Conservation (phyloP, 2,888 invertebrate genomes). For the Tromatobia lineatoria region DNA sequence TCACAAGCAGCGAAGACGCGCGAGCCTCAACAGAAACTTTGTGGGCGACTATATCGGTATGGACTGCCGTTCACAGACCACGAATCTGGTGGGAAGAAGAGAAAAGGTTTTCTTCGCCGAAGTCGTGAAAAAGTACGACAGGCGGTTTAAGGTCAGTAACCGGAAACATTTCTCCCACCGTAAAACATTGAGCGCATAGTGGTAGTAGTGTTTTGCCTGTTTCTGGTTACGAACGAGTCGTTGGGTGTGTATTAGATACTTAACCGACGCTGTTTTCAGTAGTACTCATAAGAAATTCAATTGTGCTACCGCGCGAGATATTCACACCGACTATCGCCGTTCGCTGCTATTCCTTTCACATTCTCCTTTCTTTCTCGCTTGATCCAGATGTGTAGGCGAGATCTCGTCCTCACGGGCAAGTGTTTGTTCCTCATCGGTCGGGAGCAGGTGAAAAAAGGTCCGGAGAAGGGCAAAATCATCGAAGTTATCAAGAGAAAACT, state of each 20-base stretch:
- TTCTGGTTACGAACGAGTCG: slow-evolving; percentile 14
- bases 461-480: slow-evolving; percentile 87
- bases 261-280: slow-evolving; percentile 22
- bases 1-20: slow-evolving; percentile 88
- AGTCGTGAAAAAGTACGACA: slow-evolving; percentile 89
- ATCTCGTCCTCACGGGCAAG: slow-evolving; percentile 88
- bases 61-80: slow-evolving; percentile 87
- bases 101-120: slow-evolving; percentile 90
- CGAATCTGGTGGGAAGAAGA: slow-evolving; percentile 87
- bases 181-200: slow-evolving; percentile 24
- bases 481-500: slow-evolving; percentile 89
- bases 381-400: slow-evolving; percentile 86
- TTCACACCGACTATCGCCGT: slow-evolving; percentile 29
- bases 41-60: slow-evolving; percentile 90
- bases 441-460: slow-evolving; percentile 88
- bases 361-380: slow-evolving; percentile 40
- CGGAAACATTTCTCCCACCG: slow-evolving; percentile 51
- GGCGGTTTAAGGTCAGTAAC: slow-evolving; percentile 88
- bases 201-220: not conserved
- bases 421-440: slow-evolving; percentile 88
- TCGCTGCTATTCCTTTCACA: not conserved
- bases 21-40: slow-evolving; percentile 89
- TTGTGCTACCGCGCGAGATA: slow-evolving; percentile 35
- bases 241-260: slow-evolving; percentile 14
- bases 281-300: slow-evolving; percentile 51